Evolutionary conservation across 2,888 invertebrate species (phyloP), one percentile per base, ranked within the genome.

Genomic region (Drosophila atripex): DNA sequence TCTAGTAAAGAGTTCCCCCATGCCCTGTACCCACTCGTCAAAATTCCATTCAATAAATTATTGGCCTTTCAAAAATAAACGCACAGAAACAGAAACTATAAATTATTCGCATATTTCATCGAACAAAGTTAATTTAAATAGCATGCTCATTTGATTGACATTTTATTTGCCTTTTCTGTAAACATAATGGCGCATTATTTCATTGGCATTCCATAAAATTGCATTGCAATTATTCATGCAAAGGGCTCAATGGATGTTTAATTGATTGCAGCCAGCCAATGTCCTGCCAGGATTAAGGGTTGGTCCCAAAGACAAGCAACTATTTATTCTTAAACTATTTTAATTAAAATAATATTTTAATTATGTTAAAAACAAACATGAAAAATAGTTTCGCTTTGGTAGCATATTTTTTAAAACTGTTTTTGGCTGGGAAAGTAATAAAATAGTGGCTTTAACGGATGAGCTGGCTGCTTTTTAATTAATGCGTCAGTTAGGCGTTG

Each of bases 381-480:
- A 59, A 30, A 47, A 60, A 60, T 60, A 59, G 38, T 14, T 64
- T 63, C 25, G 14, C 47, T 7, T 9, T 14, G 1, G 8, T 16
- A 30, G 65, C 64, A 60, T 64, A 63, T 61, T 63, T 63, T 16
- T 14, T 25, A 8, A 14, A 50, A 50, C 50, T 60, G 47, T 60
- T 16, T 2, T 8, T 41, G 3, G 41, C 5, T 3, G 38, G 11
- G 50, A 53, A 46, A 64, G 45, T 63, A 63, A 63, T 61, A 63
- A 61, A 35, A 12, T 12, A 21, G 35, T n/a, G 53, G 47, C 56
- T 71, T 80, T 70, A 76, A 73, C 68, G 78, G 69, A 50, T 72
- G 74, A 70, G 73, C 73, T 58, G 71, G 51, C 70, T 64, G 69
- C 57, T 53, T 75, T 75, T 64, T 71, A 78, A 77, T 77, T 63